phyloP scores from a whole-genome alignment of 2,888 invertebrate species.

The Pyrrhopygopsis socrates region DNA sequence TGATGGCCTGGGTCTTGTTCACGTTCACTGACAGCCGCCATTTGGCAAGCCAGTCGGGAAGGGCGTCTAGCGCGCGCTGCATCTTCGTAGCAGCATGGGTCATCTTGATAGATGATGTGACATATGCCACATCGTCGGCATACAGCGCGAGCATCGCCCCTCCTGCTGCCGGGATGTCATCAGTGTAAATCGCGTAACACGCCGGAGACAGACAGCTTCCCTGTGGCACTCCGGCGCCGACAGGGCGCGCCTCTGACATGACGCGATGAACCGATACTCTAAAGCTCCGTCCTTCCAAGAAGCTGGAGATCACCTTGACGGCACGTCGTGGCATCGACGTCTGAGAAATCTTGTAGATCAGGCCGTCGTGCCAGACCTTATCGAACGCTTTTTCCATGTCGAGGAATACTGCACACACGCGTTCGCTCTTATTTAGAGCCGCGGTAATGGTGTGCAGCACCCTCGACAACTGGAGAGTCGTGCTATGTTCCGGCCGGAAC shows the following conservation, averaged over 20 bases:
- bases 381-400: constrained; percentile 87
- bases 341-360: constrained; percentile 75
- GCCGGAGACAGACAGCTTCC: not conserved
- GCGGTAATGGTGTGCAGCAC: constrained; percentile 76
- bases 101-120: not conserved
- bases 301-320: not conserved
- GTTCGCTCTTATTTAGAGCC: constrained; percentile 56
- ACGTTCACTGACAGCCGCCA: not conserved
- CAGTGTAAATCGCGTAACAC: not conserved
- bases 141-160: not conserved
- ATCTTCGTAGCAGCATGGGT: not conserved
- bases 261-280: too few species aligned
- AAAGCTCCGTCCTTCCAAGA: not conserved
- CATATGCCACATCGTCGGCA: not conserved
- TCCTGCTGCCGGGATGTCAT: not conserved
- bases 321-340: constrained; percentile 33
- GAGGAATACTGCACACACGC: constrained; percentile 78
- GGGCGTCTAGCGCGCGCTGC: constrained; percentile 20
- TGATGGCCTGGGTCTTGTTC: constrained; percentile 32
- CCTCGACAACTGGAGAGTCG: constrained; percentile 81
- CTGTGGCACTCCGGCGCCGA: not conserved
- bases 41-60: not conserved
- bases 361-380: constrained; percentile 85
- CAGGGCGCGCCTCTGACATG: not conserved
- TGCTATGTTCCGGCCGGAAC: constrained; percentile 64